Base-by-base conservation (phyloP, 2,888 invertebrate species). In the Campoletis raptor region DNA sequence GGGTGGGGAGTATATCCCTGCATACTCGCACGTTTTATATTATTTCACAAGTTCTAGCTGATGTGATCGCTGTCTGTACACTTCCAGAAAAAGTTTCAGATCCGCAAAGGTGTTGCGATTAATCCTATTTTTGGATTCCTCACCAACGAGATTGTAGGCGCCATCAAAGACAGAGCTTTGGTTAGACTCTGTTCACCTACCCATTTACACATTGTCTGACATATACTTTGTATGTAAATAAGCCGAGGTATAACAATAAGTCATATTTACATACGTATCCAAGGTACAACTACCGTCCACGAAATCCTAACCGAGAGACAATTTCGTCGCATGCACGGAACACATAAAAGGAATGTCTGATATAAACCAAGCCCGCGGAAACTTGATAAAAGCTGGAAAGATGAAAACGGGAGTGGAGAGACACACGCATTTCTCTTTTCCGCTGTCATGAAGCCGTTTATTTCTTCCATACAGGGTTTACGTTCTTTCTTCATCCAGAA, bases 161-260 rank as follows among this genome's bases (percentile, higher is more conserved):
- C 30, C 15, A 30, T 15, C 61, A 61, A 30, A 30, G 15, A 15
- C 15, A 61, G 61, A 61, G 30, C 9, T 57, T 12, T 12, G 7
- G 57, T 61, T 61, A 30, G 40, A 57, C 69, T 24, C n/a, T 21
- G 24, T 21, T 9, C 48, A 37, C 57, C 21, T 52, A 40, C 40
- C 61, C 76, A 73, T 84, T 40, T n/a, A 52, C 79, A 66, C 45
- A n/a, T 67, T 36, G 36, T 67, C 81, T 74, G 74, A 69, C 81
- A 67, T 67, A 76, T 86, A 86, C 81, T 86, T 83, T 81, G 61
- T 83, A 86, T 86, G 86, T 69, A 84, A 86, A 86, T 86, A 81
- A 61, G 61, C 83, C 15, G 15, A 61, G 61, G 61, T 78, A 78
- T 69, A 74, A 79, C 78, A 86, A 81, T 84, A 81, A 83, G 81